Evolutionary conservation across 1,140 invertebrate species (phyloP), one percentile per base, ranked within the genome.

Genomic region (Nasonia vitripennis): DNA sequence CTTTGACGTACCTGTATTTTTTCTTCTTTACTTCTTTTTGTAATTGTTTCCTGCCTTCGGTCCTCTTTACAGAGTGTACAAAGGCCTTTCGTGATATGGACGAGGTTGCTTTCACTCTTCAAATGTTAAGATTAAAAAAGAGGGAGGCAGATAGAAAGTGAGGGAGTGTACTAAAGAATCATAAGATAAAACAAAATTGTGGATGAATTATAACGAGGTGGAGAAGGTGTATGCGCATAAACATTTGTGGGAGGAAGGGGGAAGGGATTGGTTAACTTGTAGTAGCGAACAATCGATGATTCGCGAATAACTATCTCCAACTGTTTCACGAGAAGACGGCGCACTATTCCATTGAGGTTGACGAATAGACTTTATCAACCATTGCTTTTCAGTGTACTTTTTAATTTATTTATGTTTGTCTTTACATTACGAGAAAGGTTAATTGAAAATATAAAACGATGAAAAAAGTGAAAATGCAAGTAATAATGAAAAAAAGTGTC

Each of bases 321-420:
- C 78, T 81, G 7, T 81, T 84, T 77, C 74, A 55, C 73, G n/a
- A 81, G 27, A 86, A 78, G 12, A 81, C 37, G 73, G 80, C 55
- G 73, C 55, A 70, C 74, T 81, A 51, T 86, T 81, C 74, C 55
- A 71, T 82, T 78, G 45, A 70, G 51, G 70, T 79, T 81, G 48
- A 79, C 45, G 62, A 7, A 78, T 85, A 81, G 37, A 75, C 62
- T 80, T 62, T 83, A 78, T 10, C 23, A 78, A 71, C 37, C 68
- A 79, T 71, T 48, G 67, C 37, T 86, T 83, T 83, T 73, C n/a
- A 82, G 9, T 82, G 75, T 86, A 81, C 48, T 78, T 78, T 86
- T 78, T 82, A 81, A 83, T 86, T 86, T 83, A 83, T 86, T 86
- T 82, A 81, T 81, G 37, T 75, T 86, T 86, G 62, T 81, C 34